phyloP scores from a whole-genome alignment of 2,888 invertebrate species.

The Hyposoter didymator region DNA sequence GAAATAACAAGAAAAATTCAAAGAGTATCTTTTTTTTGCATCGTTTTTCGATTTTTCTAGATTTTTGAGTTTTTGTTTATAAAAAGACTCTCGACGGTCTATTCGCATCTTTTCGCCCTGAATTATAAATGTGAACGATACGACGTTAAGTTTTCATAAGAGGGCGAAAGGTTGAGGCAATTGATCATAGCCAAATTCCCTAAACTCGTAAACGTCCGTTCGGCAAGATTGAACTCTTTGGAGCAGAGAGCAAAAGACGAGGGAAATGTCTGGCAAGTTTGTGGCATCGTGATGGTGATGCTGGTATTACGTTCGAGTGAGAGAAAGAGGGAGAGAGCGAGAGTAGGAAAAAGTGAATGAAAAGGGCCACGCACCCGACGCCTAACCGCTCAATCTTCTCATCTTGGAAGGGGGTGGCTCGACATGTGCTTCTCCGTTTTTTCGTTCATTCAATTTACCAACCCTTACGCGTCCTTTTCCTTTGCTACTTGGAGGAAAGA shows the following conservation, averaged over 20 bases:
- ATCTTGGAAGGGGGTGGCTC: background rate
- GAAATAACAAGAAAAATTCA: too few species aligned
- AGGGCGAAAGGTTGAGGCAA: constrained; percentile 8
- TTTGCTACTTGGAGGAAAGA: background rate
- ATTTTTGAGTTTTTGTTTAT: background rate
- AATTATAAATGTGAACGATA: constrained; percentile 19
- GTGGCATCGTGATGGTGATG: background rate
- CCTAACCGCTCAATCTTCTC: background rate
- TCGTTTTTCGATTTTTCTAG: background rate
- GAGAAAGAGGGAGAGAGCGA: background rate
- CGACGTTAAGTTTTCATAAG: background rate
- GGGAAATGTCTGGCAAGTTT: background rate
- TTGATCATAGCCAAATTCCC: constrained; percentile 36
- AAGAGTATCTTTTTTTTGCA: background rate
- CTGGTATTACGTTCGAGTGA: background rate
- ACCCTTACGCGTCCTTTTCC: background rate
- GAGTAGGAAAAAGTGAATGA: background rate
- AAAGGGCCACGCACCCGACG: constrained; percentile 6
- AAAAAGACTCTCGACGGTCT: background rate
- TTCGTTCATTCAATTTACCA: background rate
- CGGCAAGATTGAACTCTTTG: constrained; percentile 16
- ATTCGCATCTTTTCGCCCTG: background rate
- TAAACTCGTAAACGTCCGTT: constrained; percentile 16
- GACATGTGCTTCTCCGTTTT: constrained; percentile 19
- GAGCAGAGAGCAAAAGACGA: background rate